Conservation (phyloP, 2,888 invertebrate species). For the Drosophila mimetica region DNA sequence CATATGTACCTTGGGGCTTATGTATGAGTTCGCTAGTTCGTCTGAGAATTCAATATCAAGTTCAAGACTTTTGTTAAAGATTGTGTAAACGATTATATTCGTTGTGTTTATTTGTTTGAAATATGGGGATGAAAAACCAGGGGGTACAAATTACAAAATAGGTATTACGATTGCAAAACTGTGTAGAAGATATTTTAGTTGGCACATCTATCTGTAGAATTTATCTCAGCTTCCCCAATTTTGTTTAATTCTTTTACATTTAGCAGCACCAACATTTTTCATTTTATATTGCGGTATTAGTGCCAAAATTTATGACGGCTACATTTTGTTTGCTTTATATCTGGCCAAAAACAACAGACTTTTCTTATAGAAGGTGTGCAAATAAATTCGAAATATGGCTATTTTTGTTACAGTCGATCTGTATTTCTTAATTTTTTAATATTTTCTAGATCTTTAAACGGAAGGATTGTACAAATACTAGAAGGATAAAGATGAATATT, state of each 20-base stretch:
- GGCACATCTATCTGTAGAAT: conserved; percentile 5
- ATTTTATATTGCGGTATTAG: conserved; percentile 51
- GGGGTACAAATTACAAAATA: neutral
- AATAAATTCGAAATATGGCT: conserved; percentile 1
- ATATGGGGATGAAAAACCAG: neutral
- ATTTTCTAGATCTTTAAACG: no score
- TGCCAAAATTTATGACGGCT: conserved; percentile 58
- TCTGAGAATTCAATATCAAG: conserved; percentile 64
- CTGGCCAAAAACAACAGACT: conserved; percentile 44
- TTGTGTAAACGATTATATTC: conserved; percentile 26
- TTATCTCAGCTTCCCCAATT: conserved; percentile 8
- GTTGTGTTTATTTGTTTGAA: conserved; percentile 28
- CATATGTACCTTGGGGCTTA: conserved; percentile 9
- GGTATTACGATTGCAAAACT: conserved; percentile 1
- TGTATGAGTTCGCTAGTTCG: conserved; percentile 13
- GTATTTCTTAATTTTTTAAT: no score
- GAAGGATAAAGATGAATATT: neutral
- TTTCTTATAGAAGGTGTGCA: conserved; percentile 10
- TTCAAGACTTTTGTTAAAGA: conserved; percentile 61
- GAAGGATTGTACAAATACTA: no score
- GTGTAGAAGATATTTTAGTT: conserved; percentile 16
- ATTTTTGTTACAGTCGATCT: conserved; percentile 1
- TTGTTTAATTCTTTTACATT: conserved; percentile 30
- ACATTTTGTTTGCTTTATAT: conserved; percentile 36
- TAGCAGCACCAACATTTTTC: conserved; percentile 24